phyloP scores from a whole-genome alignment of 2,113 vertebrate genomes.

The Psophia crepitans region DNA sequence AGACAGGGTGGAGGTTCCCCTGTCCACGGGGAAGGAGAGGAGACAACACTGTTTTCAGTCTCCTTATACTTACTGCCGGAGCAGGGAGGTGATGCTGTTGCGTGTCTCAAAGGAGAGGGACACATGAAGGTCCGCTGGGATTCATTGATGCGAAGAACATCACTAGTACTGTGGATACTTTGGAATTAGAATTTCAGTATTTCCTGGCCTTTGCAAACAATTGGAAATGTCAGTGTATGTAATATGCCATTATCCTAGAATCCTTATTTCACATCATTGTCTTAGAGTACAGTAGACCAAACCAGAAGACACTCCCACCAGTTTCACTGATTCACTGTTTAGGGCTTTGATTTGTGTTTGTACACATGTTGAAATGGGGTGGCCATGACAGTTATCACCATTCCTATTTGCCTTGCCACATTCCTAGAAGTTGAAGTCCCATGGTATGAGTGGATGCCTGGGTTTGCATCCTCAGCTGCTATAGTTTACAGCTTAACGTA shows the following conservation, averaged over 20 bases:
- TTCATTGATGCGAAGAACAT: neutral
- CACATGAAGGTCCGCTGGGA: neutral
- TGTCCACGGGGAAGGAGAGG: neutral
- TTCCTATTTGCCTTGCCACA: neutral
- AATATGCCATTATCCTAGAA: neutral
- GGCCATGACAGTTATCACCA: fast-evolving
- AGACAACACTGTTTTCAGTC: neutral
- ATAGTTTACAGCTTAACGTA: neutral
- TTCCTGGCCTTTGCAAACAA: neutral
- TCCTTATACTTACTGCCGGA: neutral
- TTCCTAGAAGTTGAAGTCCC: neutral
- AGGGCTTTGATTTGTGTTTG: neutral
- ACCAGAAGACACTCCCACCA: neutral
- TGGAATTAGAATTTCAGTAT: neutral
- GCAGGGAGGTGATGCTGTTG: neutral
- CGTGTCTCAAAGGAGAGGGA: neutral
- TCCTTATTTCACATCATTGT: neutral
- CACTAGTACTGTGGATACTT: neutral
- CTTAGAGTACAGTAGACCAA: neutral
- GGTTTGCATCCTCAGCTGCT: neutral
- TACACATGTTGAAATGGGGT: neutral
- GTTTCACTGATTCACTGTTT: neutral
- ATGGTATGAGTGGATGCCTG: neutral
- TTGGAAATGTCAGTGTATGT: neutral
- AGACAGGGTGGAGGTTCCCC: neutral